These are phyloP conservation scores for Rhinichthys klamathensis DNA, from an alignment of 2,113 vertebrate species.

Conservation along the genomic window DNA sequence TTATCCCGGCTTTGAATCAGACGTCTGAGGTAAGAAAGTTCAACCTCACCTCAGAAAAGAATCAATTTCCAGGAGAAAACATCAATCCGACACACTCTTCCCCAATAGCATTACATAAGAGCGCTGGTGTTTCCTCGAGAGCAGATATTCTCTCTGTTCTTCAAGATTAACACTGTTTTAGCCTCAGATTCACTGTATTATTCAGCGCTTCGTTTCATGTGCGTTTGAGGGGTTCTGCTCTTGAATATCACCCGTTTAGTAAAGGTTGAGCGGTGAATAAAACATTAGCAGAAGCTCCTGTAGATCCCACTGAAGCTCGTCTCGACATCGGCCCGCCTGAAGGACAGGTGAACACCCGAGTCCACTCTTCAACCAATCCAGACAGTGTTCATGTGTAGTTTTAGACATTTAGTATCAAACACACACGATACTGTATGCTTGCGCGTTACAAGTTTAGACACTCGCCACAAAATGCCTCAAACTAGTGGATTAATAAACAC, in stretches of 20 bases:
- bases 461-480: not conserved
- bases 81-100: constrained; percentile 19
- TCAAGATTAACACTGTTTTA: not conserved
- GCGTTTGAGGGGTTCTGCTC: constrained; percentile 1
- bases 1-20: constrained; percentile 67
- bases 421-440: not conserved
- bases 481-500: no score
- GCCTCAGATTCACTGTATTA: not conserved
- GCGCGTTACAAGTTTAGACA: not conserved
- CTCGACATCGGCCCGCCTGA: no score
- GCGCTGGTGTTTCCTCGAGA: not conserved
- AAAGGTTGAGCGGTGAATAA: constrained; percentile 13
- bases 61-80: constrained; percentile 30
- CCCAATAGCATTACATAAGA: constrained; percentile 22
- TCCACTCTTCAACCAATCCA: not conserved
- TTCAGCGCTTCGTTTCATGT: constrained; percentile 2
- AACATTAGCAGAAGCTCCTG: not conserved
- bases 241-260: not conserved
- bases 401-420: not conserved
- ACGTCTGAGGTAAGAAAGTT: constrained; percentile 48
- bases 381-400: not conserved
- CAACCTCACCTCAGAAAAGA: constrained; percentile 44
- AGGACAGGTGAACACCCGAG: not conserved
- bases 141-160: not conserved
- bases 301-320: not conserved